phyloP scores from a whole-genome alignment of 1,140 invertebrate genomes.

The Sycophaga agraensis region DNA sequence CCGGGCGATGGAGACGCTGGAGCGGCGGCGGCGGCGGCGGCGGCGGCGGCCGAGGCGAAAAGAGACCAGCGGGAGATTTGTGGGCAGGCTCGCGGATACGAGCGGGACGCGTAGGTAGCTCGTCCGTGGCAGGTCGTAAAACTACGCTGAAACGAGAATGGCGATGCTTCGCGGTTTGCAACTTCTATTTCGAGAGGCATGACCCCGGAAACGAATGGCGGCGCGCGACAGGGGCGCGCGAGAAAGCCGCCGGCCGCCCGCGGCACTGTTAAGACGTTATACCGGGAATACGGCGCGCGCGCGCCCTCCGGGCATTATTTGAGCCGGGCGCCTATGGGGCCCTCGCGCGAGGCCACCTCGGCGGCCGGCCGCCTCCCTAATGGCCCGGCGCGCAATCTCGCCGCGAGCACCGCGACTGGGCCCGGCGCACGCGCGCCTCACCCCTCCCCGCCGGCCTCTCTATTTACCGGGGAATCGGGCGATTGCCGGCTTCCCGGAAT shows the following conservation, averaged over 20 bases:
- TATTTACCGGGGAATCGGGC: no score
- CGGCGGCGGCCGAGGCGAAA: no score
- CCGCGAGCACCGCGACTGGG: neutral
- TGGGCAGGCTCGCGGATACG: constrained; percentile 21
- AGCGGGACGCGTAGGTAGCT: constrained; percentile 42
- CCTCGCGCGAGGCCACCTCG: neutral
- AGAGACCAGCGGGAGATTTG: constrained; percentile 36
- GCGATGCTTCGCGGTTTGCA: constrained; percentile 45
- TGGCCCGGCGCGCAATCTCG: neutral
- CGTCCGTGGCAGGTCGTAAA: constrained; percentile 48
- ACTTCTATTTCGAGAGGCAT: constrained; percentile 50
- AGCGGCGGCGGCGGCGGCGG: neutral
- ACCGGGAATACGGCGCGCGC: constrained; percentile 21
- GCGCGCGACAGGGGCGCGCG: neutral
- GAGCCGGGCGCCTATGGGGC: neutral
- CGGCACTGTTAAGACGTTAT: constrained; percentile 26
- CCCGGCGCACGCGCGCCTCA: no score
- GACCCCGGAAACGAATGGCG: constrained; percentile 53
- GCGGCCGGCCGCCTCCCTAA: no score
- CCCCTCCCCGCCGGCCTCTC: neutral
- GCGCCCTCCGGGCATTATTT: constrained; percentile 17
- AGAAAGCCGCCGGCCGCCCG: constrained; percentile 15
- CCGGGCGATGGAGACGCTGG: constrained; percentile 13
- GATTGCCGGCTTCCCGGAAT: no score
- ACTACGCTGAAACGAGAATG: constrained; percentile 51